Evolutionary conservation across 2,797 vertebrate genomes (phyloP).

Genomic region (Acanthurus lineatus): DNA sequence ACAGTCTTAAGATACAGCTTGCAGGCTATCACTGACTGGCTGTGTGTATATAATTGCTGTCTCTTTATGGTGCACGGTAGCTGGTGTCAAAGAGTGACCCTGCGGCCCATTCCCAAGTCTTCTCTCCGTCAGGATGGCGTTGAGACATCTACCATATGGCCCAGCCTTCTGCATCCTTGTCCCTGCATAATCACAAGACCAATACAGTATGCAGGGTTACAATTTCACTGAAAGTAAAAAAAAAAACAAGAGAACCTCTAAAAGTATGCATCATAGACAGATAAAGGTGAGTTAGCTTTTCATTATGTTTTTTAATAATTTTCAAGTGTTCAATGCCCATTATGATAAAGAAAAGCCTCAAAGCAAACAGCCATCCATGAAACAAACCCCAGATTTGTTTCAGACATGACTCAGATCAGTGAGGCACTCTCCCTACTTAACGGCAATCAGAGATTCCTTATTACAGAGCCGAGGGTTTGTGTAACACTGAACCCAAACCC

Average conservation of each 20-base stretch:
- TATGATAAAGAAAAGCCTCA: conserved; percentile 16
- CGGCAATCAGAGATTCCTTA: conserved; percentile 86
- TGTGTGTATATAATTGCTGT: conserved; percentile 65
- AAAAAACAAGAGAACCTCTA: conserved; percentile 30
- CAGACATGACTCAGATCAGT: conserved; percentile 54
- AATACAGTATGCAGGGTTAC: conserved; percentile 56
- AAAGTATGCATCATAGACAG: conserved; percentile 1
- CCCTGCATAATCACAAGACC: conserved; percentile 83
- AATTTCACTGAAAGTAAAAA: conserved; percentile 41
- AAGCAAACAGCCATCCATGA: conserved; percentile 42
- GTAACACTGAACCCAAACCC: conserved; percentile 87
- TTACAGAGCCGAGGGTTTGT: conserved; percentile 85
- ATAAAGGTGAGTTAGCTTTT: conserved; percentile 8
- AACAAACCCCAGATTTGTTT: conserved; percentile 50
- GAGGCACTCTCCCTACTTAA: conserved; percentile 75
- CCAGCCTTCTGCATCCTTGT: conserved; percentile 83
- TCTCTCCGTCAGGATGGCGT: conserved; percentile 67
- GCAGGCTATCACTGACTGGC: conserved; percentile 36
- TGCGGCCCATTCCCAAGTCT: conserved; percentile 56
- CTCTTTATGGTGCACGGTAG: conserved; percentile 55
- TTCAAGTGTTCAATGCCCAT: conserved; percentile 1
- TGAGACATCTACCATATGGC: conserved; percentile 87
- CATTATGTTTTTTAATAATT: conserved; percentile 7
- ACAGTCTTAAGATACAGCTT: conserved; percentile 43
- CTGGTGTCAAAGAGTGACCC: conserved; percentile 75